Conservation (phyloP, 1,140 invertebrate species). For the Drosophila lini region DNA sequence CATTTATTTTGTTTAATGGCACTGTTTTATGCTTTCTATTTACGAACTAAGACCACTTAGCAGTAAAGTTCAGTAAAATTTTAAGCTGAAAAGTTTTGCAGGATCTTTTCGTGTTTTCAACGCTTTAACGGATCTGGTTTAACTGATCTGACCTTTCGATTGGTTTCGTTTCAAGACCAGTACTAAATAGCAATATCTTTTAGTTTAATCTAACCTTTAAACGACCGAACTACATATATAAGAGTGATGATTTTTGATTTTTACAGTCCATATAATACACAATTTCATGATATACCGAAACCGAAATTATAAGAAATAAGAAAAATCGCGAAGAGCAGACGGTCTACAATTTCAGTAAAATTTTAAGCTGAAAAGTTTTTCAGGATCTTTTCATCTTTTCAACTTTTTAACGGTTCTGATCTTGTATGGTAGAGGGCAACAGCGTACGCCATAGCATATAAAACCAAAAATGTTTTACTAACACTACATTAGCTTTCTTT, state of each 20-base stretch:
- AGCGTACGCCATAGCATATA: too few species aligned
- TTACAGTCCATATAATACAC: too few species aligned
- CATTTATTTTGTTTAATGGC: conserved; percentile 11
- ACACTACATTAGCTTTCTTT: too few species aligned
- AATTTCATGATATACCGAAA: too few species aligned
- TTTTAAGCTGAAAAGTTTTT: too few species aligned
- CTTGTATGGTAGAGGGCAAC: too few species aligned
- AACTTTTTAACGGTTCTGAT: too few species aligned
- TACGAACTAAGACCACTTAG: neutral
- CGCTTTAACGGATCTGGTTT: neutral
- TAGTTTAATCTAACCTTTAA: neutral
- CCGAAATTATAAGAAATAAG: too few species aligned
- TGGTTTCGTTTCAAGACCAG: neutral
- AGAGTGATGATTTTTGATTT: neutral
- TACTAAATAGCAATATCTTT: neutral
- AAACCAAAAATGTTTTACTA: too few species aligned
- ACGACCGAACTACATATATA: neutral
- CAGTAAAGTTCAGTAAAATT: neutral
- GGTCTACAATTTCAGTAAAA: too few species aligned
- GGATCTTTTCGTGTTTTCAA: neutral
- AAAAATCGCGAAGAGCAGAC: too few species aligned
- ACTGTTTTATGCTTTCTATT: neutral
- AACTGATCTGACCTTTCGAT: neutral
- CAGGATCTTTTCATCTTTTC: too few species aligned
- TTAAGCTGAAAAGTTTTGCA: neutral